Conservation (phyloP, 1,140 invertebrate genomes). For the Anastrepha ludens region DNA sequence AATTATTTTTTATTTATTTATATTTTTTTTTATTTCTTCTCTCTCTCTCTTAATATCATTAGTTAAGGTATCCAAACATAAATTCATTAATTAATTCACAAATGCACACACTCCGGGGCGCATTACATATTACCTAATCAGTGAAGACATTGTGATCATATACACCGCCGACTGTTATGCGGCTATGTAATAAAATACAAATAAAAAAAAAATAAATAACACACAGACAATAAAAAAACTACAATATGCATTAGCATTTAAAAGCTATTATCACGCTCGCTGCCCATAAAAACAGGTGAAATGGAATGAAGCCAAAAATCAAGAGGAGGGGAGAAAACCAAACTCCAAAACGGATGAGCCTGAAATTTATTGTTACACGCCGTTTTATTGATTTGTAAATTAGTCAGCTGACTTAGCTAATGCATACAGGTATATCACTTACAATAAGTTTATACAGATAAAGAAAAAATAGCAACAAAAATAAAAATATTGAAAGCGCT, state of each 20-base stretch:
- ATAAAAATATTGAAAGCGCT: neutral
- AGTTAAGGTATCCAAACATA: too few species aligned
- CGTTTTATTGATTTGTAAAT: constrained; percentile 7
- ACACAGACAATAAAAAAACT: neutral
- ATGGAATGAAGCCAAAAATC: constrained; percentile 4
- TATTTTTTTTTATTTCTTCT: too few species aligned
- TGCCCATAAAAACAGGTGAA: neutral
- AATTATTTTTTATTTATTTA: too few species aligned
- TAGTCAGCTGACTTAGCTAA: neutral
- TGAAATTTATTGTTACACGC: neutral
- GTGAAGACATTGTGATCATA: too few species aligned
- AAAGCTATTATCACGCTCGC: neutral
- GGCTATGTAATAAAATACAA: neutral
- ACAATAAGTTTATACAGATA: neutral
- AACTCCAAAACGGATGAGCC: neutral
- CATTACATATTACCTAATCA: too few species aligned
- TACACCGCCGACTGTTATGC: too few species aligned
- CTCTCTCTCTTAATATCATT: too few species aligned
- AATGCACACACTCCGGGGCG: too few species aligned
- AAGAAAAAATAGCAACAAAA: neutral
- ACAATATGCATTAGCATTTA: neutral
- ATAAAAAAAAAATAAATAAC: neutral
- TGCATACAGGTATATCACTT: neutral
- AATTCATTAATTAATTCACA: too few species aligned
- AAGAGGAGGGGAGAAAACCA: neutral